Evolutionary conservation across 2,113 vertebrate species (phyloP).

Genomic region (Puffinus mauretanicus): DNA sequence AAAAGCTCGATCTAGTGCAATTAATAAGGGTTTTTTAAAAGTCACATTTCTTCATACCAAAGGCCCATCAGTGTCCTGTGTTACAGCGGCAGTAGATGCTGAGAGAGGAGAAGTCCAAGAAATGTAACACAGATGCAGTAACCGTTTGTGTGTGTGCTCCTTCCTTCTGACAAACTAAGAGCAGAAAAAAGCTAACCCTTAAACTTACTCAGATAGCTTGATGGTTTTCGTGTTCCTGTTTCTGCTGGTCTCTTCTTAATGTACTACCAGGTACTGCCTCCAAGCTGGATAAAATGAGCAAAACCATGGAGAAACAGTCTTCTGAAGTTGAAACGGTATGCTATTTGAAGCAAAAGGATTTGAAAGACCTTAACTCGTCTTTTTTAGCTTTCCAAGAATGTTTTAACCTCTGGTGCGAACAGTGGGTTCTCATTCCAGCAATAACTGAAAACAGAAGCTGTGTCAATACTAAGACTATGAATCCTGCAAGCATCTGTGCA

Average conservation of each 20-base stretch:
- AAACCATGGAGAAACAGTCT: not conserved
- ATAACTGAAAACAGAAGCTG: not conserved
- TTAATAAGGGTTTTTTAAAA: not conserved
- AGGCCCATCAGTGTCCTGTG: not conserved
- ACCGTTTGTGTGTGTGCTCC: not conserved
- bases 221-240: not conserved
- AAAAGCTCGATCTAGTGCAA: not conserved
- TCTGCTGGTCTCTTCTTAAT: not conserved
- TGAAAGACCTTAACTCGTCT: not conserved
- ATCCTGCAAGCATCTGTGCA: not conserved
- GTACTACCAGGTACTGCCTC: not conserved
- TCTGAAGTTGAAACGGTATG: not conserved
- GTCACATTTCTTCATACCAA: not conserved
- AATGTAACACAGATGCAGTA: not conserved
- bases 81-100: not conserved
- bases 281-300: not conserved
- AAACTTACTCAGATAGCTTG: rapidly evolving
- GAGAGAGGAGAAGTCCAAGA: not conserved
- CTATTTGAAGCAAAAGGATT: not conserved
- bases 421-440: not conserved
- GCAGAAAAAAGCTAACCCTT: not conserved
- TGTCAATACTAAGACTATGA: not conserved
- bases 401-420: not conserved
- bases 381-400: not conserved
- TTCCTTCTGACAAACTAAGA: not conserved